Conservation (phyloP, 2,888 invertebrate species). For the Colostygia pectinataria region DNA sequence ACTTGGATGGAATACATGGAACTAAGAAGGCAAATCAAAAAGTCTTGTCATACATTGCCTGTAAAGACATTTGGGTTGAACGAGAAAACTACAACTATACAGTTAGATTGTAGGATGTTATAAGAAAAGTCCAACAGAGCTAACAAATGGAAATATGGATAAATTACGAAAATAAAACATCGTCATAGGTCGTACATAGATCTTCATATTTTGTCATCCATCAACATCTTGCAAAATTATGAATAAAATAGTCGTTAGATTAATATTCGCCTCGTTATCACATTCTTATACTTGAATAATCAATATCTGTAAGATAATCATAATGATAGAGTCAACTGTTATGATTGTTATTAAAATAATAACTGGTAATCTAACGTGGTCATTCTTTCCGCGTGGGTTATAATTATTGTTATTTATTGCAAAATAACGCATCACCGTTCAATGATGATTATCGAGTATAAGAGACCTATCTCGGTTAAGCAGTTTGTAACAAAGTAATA, state of each 20-base stretch:
- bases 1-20: no score
- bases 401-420: slow-evolving; percentile 35
- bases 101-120: no score
- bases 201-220: no score
- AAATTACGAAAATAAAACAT: no score
- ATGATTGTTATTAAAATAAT: slow-evolving; percentile 36
- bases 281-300: slow-evolving; percentile 25
- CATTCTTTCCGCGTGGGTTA: slow-evolving; percentile 53
- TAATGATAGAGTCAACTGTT: slow-evolving; percentile 20
- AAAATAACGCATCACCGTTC: slow-evolving; percentile 40
- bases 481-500: slow-evolving; percentile 25
- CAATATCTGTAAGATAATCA: slow-evolving; percentile 10
- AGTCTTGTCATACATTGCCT: no score
- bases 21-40: no score
- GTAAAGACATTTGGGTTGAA: no score
- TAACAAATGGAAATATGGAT: no score
- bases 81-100: no score
- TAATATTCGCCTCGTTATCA: slow-evolving; percentile 26
- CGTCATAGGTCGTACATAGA: no score
- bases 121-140: no score
- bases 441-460: slow-evolving; percentile 28
- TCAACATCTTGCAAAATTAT: background rate
- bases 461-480: slow-evolving; percentile 17
- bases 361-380: slow-evolving; percentile 26
- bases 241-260: slow-evolving; percentile 3